Conservation (phyloP, 2,797 vertebrate species). For the Lacerta viridis region DNA sequence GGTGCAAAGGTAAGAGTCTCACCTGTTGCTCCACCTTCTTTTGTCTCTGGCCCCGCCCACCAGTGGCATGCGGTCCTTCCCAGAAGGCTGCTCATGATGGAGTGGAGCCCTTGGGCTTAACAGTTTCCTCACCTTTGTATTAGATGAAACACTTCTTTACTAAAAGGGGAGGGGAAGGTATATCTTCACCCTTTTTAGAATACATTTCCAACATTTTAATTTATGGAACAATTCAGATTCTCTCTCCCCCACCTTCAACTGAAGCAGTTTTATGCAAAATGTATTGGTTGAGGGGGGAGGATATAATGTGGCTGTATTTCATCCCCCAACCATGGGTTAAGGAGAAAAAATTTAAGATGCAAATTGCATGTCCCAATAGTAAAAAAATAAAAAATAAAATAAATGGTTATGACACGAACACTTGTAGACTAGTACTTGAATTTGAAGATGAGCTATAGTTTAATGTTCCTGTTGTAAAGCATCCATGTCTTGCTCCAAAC, state of each 20-base stretch:
- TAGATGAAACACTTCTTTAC: background rate
- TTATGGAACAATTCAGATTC: background rate
- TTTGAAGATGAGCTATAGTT: slow-evolving; percentile 68
- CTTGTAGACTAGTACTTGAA: slow-evolving; percentile 66
- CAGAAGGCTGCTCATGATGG: too few relatives aligned
- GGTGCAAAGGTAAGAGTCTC: too few relatives aligned
- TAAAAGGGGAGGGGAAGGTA: background rate
- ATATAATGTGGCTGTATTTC: background rate
- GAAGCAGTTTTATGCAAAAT: slow-evolving; percentile 8
- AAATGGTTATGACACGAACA: slow-evolving; percentile 58
- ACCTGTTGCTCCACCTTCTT: too few relatives aligned
- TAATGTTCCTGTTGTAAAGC: slow-evolving; percentile 68
- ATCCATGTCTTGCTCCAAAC: slow-evolving; percentile 51
- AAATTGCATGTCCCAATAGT: slow-evolving; percentile 52
- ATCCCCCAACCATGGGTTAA: slow-evolving; percentile 11
- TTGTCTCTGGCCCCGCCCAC: too few relatives aligned
- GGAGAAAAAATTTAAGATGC: slow-evolving; percentile 53
- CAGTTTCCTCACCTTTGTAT: too few relatives aligned
- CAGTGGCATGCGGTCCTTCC: too few relatives aligned
- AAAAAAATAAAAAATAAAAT: slow-evolving; percentile 52
- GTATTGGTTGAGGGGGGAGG: background rate
- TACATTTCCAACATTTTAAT: background rate
- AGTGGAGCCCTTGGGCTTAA: too few relatives aligned
- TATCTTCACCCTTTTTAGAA: background rate
- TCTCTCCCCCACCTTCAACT: slow-evolving; percentile 8